Percentiles rank a stretch among this genome's conserved stretches.
These are phyloP conservation scores for Bimastos eiseni DNA, from an alignment of 2,888 invertebrate genomes.

Conservation along the genomic window DNA sequence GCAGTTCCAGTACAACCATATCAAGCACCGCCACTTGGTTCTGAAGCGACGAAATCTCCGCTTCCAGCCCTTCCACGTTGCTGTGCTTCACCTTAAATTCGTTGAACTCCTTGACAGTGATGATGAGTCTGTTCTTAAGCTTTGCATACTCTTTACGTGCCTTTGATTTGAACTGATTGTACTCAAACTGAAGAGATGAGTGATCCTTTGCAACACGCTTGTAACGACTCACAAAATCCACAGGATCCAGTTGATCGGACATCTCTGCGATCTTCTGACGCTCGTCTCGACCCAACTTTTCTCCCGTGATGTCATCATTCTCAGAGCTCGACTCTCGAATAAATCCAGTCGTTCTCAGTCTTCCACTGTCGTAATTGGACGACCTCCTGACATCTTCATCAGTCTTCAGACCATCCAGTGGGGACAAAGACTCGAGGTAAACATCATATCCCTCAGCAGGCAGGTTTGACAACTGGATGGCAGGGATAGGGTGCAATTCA, in stretches of 20 bases:
- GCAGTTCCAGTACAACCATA: conserved; percentile 7
- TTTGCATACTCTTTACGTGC: conserved; percentile 32
- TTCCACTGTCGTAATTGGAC: background rate
- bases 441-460: background rate
- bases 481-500: background rate
- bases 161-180: conserved; percentile 32
- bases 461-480: background rate
- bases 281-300: background rate
- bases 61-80: conserved; percentile 27
- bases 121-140: conserved; percentile 32
- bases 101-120: conserved; percentile 30
- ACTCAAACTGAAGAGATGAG: conserved; percentile 29
- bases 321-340: conserved; percentile 13
- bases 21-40: conserved; percentile 30
- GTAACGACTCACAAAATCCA: background rate
- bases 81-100: conserved; percentile 24
- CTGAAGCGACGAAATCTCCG: conserved; percentile 33
- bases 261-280: background rate
- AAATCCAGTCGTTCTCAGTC: background rate
- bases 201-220: conserved; percentile 7
- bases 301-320: background rate
- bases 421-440: background rate
- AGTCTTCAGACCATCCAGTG: background rate
- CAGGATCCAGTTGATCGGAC: background rate
- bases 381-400: background rate